These are phyloP conservation scores for Grus americana DNA, from an alignment of 2,113 vertebrate species.

Conservation along the genomic window DNA sequence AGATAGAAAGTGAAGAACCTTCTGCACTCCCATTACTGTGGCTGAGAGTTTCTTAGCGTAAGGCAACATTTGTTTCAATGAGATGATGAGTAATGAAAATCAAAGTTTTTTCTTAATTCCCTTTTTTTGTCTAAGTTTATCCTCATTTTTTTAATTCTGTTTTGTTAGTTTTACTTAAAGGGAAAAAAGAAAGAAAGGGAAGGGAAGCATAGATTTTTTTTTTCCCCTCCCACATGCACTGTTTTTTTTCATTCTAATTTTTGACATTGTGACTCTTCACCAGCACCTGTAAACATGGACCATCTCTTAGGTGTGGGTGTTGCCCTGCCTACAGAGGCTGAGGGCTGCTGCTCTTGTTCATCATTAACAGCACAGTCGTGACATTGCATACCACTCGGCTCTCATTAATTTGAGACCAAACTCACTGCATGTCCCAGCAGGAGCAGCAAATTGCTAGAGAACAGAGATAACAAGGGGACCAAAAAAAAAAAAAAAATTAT, in stretches of 20 bases:
- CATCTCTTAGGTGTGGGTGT: not conserved
- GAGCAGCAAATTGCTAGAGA: not conserved
- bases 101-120: not conserved
- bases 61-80: not conserved
- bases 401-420: not conserved
- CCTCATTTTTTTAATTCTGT: rapidly evolving
- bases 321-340: not conserved
- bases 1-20: not conserved
- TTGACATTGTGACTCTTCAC: not conserved
- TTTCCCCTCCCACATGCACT: rapidly evolving
- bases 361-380: not conserved
- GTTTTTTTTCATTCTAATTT: not conserved
- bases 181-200: not conserved
- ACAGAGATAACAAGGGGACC: not conserved
- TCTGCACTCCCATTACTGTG: not conserved
- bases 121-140: not conserved
- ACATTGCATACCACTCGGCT: not conserved
- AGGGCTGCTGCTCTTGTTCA: not conserved
- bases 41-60: not conserved
- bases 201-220: not conserved
- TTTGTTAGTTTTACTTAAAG: not conserved
- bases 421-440: not conserved
- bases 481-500: not conserved
- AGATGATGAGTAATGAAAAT: not conserved
- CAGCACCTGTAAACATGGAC: not conserved